Evolutionary conservation across 2,797 vertebrate genomes (phyloP), one percentile per base, ranked within the genome.

Genomic region (Threskiornis aethiopicus): DNA sequence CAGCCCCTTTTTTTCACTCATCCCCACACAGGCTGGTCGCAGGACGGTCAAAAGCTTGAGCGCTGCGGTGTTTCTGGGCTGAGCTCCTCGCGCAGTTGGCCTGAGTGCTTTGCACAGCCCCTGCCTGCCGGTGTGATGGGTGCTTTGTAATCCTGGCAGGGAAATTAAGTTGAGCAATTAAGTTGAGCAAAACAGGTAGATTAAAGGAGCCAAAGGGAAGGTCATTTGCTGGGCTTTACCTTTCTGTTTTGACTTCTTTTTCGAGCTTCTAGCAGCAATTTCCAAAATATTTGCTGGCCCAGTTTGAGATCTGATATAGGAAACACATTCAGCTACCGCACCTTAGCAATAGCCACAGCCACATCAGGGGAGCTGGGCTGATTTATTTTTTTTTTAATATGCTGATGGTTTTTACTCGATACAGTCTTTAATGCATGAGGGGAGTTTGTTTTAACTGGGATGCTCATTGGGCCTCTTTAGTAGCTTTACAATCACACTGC

Each of bases 51-150:
- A 33, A n/a, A 8, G 52, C 29, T 14, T 0, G 10, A 28, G 42
- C 0, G 4, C 49, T 8, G 17, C 1, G 0, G 31, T 6, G 16
- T 28, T 44, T 21, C 19, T 35, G 20, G 21, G 29, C 59, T 9
- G 37, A 35, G 55, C 9, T 16, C 7, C 46, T 59, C 2, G 4
- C 0, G 7, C 42, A 3, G 37, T 11, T 13, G 1, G 6, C 2
- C 26, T 3, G 39, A 28, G 9, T 4, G 18, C 33, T 21, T 52
- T 54, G 21, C 13, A 6, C 28, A 52, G 51, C n/a, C 65, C 28
- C 18, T 61, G 10, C 33, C 24, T 41, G 37, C 8, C 3, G 1
- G 33, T 4, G 2, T 11, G 31, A 21, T 3, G 28, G 10, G 16
- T 3, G 5, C 87, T 24, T 54, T 25, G 24, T 9, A 10, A 47